Evolutionary conservation across 37 sponge, comb jelly and placozoan genomes (phyloP).

Genomic region (Lycopodina hypogea): DNA sequence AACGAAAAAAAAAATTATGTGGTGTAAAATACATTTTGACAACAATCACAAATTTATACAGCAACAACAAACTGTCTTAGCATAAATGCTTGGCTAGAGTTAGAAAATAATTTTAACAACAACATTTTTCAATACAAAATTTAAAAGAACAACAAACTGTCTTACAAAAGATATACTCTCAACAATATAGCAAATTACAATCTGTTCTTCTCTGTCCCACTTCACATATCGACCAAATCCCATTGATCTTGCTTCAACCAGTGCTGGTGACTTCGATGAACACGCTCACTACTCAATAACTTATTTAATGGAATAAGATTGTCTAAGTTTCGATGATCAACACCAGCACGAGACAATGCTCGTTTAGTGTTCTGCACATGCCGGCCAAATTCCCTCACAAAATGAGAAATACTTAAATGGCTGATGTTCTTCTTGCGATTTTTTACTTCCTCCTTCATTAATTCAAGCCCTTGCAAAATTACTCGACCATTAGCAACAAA

Average conservation of each 20-base stretch:
- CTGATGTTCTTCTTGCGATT: conserved; percentile 43
- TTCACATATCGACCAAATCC: conserved; percentile 28
- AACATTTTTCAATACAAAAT: no score
- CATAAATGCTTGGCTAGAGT: no score
- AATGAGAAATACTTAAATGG: conserved; percentile 31
- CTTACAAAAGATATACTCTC: no score
- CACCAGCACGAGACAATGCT: conserved; percentile 36
- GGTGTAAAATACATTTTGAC: no score
- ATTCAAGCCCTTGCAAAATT: conserved; percentile 25
- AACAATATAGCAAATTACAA: no score
- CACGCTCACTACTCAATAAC: conserved; percentile 20
- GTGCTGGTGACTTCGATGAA: conserved; percentile 53
- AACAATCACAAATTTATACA: no score
- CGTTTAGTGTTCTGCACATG: conserved; percentile 4
- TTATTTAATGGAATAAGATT: conserved; percentile 19
- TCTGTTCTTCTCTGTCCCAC: no score
- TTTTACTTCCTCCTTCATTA: conserved; percentile 41
- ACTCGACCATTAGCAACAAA: conserved; percentile 33
- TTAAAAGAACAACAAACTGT: no score
- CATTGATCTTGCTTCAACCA: conserved; percentile 40
- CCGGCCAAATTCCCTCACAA: conserved; percentile 14
- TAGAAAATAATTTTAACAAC: no score
- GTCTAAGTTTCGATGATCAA: conserved; percentile 11
- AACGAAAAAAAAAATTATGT: no score
- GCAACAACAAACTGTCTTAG: no score